Percentiles rank a stretch among this genome's conserved stretches.
phyloP scores from a whole-genome alignment of 1,140 invertebrate genomes.

The Cherax quadricarinatus region DNA sequence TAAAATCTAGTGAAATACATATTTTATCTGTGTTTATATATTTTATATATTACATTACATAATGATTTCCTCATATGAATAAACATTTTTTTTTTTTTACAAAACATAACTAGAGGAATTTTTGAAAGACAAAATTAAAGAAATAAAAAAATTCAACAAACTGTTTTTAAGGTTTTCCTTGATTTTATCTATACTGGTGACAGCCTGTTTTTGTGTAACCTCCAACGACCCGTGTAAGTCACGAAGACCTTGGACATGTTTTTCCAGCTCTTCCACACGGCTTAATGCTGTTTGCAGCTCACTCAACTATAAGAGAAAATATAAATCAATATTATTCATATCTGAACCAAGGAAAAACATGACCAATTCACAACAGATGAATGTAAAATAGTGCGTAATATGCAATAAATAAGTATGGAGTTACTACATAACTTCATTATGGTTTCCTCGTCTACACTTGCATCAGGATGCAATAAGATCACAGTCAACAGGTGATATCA shows the following conservation, averaged over 20 bases:
- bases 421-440: no score
- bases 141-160: background rate
- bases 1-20: background rate
- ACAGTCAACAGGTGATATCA: no score
- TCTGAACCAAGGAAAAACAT: background rate
- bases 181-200: slow-evolving; percentile 15
- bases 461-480: no score
- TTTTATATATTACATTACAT: background rate
- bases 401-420: no score
- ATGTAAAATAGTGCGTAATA: no score
- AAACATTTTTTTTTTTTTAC: no score
- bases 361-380: background rate
- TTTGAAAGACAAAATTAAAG: no score
- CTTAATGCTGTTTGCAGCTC: slow-evolving; percentile 9
- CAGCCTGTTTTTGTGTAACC: background rate
- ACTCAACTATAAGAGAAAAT: slow-evolving; percentile 11
- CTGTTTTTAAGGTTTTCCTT: slow-evolving; percentile 27
- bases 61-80: background rate
- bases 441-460: no score
- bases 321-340: background rate
- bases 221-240: slow-evolving; percentile 11
- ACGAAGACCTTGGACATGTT: slow-evolving; percentile 25
- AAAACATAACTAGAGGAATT: no score
- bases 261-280: slow-evolving; percentile 40
- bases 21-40: background rate